Evolutionary conservation across 2,888 invertebrate genomes (phyloP).

Genomic region (Cantharis rustica): DNA sequence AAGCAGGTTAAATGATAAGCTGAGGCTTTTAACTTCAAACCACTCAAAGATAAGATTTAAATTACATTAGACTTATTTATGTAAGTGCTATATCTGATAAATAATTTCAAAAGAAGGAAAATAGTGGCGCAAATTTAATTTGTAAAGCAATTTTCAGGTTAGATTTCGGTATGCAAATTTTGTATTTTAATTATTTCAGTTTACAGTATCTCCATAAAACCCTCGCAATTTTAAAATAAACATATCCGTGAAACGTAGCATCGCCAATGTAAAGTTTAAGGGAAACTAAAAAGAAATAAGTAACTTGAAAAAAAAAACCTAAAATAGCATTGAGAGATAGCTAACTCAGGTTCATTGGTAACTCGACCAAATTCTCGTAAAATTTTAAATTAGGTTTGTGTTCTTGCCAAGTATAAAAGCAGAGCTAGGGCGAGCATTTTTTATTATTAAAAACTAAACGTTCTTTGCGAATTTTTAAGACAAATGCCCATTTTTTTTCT

Average conservation of each 20-base stretch:
- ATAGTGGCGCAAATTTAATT: not conserved
- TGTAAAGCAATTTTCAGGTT: not conserved
- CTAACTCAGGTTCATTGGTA: not conserved
- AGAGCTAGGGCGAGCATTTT: not conserved
- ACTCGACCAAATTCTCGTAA: not conserved
- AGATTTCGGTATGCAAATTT: not conserved
- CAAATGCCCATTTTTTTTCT: not conserved
- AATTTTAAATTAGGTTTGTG: not conserved
- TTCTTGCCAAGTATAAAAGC: not conserved
- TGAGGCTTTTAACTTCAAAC: not conserved
- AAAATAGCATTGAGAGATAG: not conserved
- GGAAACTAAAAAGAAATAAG: not conserved
- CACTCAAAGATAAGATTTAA: not conserved
- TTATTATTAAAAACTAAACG: not conserved
- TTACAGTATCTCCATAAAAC: not conserved
- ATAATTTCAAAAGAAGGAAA: not conserved
- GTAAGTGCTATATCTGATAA: not conserved
- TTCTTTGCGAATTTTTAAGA: not conserved
- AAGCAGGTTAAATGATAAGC: conserved; percentile 10
- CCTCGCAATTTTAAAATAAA: not conserved
- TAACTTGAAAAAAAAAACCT: not conserved
- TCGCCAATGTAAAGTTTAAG: not conserved
- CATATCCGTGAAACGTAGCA: not conserved
- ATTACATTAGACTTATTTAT: not conserved
- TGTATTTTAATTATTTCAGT: not conserved